Evolutionary conservation across 1,140 invertebrate species (phyloP), one percentile per base, ranked within the genome.

Genomic region (Hylaeus volcanicus): DNA sequence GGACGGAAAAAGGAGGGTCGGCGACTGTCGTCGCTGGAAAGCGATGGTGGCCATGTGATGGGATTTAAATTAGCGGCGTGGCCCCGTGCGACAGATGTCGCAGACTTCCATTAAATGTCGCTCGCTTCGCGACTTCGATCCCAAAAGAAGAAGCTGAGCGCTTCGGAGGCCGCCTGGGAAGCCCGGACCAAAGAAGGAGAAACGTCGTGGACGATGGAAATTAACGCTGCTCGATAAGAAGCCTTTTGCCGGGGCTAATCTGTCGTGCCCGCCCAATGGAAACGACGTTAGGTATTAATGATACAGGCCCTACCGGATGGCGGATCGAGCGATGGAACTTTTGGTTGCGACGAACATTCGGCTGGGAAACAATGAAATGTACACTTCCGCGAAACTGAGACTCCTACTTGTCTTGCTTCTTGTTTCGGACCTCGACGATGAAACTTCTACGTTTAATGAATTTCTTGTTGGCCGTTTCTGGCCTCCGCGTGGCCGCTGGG

Each of bases 41-140:
- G 82, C 81, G 84, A 84, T 82, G 81, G 84, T 82, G 72, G 69
- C 66, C 73, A 64, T 77, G 73, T 87, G 89, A 92, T 92, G 88
- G 86, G 86, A 92, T 92, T 92, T 90, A 90, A 92, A 92, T 92
- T 91, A 92, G 89, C 87, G 88, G 80, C 79, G 87, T 81, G 66
- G 81, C 77, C 81, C 74, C 68, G 75, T 82, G 75, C 83, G 86
- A 90, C 90, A 91, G 89, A 90, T 91, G 91, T 90, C 90, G 89
- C 87, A 86, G 85, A 83, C 87, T 90, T 91, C 88, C 85, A 92
- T 92, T 92, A 92, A 92, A 92, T 91, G 88, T 91, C 90, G 85
- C 89, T 92, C 83, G 82, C 43, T 51, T 78, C 68, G 76, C 65
- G 58, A 53, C 63, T 61, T 53, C 48, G 56, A 74, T 51, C 53